Percentiles rank a stretch among this genome's conserved stretches.
Conservation (phyloP, 2,113 vertebrate genomes). For the Phaethornis superciliosus region DNA sequence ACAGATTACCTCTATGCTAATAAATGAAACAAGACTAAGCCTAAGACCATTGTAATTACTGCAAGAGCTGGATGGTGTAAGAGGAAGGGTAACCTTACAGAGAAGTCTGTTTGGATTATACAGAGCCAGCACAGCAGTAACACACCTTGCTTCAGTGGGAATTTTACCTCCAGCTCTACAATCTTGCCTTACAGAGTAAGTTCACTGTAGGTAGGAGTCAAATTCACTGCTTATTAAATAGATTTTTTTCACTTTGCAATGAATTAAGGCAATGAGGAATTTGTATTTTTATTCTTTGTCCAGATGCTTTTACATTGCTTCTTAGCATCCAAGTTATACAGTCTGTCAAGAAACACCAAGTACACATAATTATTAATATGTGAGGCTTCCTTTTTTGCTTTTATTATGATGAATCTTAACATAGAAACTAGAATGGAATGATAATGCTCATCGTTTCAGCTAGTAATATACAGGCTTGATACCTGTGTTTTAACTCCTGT, state of each 20-base stretch:
- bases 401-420: neutral
- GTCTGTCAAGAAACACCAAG: neutral
- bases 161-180: neutral
- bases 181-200: neutral
- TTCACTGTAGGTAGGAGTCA: neutral
- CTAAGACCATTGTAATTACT: neutral
- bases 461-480: neutral
- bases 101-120: neutral
- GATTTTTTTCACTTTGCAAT: neutral
- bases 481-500: neutral
- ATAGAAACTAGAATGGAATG: neutral
- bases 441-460: neutral
- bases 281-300: neutral
- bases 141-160: neutral
- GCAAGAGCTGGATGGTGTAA: neutral
- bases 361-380: neutral
- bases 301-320: neutral
- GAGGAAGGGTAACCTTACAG: neutral
- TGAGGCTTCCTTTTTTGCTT: neutral
- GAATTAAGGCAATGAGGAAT: neutral
- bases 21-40: neutral
- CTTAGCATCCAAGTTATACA: neutral
- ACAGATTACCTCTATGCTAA: neutral
- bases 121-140: neutral
- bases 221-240: neutral